Base-by-base conservation (phyloP, 2,888 invertebrate genomes). In the Smittia sp. region DNA sequence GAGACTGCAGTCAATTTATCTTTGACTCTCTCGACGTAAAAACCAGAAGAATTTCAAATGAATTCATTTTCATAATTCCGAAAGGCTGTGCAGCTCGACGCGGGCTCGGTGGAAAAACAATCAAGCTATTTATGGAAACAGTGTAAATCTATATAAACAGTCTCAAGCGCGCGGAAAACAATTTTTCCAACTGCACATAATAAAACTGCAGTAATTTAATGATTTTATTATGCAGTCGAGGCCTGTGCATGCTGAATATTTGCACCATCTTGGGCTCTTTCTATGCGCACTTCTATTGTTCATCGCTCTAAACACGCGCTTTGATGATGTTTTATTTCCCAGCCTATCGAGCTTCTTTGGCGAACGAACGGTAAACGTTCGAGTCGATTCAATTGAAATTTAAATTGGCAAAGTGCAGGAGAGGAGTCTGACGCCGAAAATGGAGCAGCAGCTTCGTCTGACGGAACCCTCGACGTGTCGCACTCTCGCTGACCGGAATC, bases 151-250 rank as follows among this genome's bases (percentile, higher is more conserved):
- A 58, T 18, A 58, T 18, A 58, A 58, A 58, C 9, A n/a, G 63
- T 63, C 25, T 24, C 13, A 3, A 54, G 24, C 15, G 13, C 46
- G 7, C 58, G 20, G 58, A 58, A 58, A 25, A 27, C 27, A 27
- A 63, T 63, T 63, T 63, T 63, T 63, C 27, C n/a, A 63, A 63
- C 22, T 63, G 25, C 63, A 63, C 63, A 25, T 27, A 63, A 63
- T 63, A 63, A 63, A 63, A 63, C 1, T 9, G 27, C 63, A 27
- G 63, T 27, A 63, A 58, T 22, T 58, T 58, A 58, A 63, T 63
- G 63, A 63, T 63, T 63, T 63, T 63, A 63, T 63, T 27, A 63
- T 63, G 27, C 25, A 63, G 25, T 63, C 25, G 22, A 63, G 27
- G n/a, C 27, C n/a, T 63, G 24, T 63, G 25, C 13, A 3, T 63